Evolutionary conservation across 2,113 vertebrate genomes (phyloP).

Genomic region (Trogon surrucura): DNA sequence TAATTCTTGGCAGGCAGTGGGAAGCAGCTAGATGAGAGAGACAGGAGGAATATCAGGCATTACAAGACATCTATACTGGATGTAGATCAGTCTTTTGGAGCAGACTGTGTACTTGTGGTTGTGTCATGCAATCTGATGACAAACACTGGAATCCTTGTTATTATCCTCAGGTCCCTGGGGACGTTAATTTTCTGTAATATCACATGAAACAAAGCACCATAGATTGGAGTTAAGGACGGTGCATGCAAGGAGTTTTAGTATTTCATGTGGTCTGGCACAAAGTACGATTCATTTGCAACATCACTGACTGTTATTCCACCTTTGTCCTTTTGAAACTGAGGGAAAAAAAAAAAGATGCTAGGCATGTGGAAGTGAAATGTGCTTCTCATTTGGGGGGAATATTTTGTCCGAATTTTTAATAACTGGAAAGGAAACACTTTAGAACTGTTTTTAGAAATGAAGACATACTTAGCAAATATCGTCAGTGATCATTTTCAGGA

Average conservation of each 20-base stretch:
- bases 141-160: not conserved
- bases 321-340: conserved; percentile 19
- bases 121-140: not conserved
- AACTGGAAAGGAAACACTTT: not conserved
- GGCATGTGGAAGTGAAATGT: not conserved
- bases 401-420: not conserved
- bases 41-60: not conserved
- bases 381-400: not conserved
- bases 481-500: not conserved
- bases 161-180: not conserved
- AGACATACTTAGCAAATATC: not conserved
- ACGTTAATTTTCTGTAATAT: not conserved
- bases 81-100: conserved; percentile 1
- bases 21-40: not conserved
- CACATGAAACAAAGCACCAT: not conserved
- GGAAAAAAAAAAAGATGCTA: not conserved
- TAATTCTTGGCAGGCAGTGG: conserved; percentile 10
- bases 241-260: not conserved
- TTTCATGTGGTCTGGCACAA: not conserved
- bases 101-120: not conserved
- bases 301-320: not conserved
- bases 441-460: not conserved
- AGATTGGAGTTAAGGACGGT: not conserved
- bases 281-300: not conserved
- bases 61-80: not conserved